Conservation (phyloP, 2,888 invertebrate species). For the Sminthurides aquaticus region DNA sequence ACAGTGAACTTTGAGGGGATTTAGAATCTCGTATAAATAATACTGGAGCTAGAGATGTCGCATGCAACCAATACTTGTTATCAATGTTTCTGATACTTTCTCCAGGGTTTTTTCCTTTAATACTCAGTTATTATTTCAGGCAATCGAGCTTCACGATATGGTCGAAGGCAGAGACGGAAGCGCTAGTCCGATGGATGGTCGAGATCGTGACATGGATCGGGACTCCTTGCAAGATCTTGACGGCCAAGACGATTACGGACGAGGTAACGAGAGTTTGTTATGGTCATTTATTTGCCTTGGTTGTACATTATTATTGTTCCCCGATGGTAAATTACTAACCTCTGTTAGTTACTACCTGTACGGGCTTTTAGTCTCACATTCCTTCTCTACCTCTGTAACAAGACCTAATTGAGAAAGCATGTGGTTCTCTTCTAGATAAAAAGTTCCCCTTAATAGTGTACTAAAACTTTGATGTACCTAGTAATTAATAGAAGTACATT, state of each 20-base stretch:
- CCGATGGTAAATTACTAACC: conserved; percentile 6
- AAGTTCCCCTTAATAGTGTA: too few relatives aligned
- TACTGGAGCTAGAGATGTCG: too few relatives aligned
- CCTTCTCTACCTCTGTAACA: background rate
- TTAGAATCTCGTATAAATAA: too few relatives aligned
- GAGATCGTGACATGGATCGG: conserved; percentile 32
- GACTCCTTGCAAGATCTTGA: conserved; percentile 52
- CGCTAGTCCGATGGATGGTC: conserved; percentile 46
- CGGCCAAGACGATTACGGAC: conserved; percentile 30
- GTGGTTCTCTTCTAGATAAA: background rate
- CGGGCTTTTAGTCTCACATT: conserved; percentile 8
- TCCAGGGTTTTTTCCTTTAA: too few relatives aligned
- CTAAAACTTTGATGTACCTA: too few relatives aligned
- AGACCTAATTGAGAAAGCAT: too few relatives aligned
- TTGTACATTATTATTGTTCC: too few relatives aligned
- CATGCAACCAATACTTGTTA: too few relatives aligned
- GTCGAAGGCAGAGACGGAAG: conserved; percentile 42
- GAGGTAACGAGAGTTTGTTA: conserved; percentile 21
- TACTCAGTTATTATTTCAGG: too few relatives aligned
- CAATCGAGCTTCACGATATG: conserved; percentile 72
- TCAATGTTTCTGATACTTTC: too few relatives aligned
- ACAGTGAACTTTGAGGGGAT: too few relatives aligned
- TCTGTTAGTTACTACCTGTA: background rate
- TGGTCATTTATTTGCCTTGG: background rate
- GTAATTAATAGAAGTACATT: too few relatives aligned